Base-by-base conservation (phyloP, 2,797 vertebrate species). In the Erithacus rubecula region DNA sequence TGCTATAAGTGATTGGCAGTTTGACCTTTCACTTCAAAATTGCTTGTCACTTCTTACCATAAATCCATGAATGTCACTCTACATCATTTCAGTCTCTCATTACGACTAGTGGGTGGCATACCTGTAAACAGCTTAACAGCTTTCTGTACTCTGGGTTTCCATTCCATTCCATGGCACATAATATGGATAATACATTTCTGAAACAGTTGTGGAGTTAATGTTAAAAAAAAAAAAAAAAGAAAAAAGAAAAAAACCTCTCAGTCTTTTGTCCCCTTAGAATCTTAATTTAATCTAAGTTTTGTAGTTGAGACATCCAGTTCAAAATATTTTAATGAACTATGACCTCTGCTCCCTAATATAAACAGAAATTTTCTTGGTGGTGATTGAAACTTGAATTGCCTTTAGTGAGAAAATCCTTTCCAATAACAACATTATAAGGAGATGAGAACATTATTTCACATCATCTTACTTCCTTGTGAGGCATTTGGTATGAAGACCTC, bases 1-100 rank as follows among this genome's bases (percentile, higher is more conserved):
- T 96, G 37, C 63, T 8, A 11, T 39, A 20, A 77, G 12, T 32
- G 64, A 68, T 70, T 79, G 53, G n/a, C 74, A 85, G 23, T 58
- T 80, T 91, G 78, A 85, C 75, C 71, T 96, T 89, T 92, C 52
- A 64, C 9, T 88, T 75, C 51, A 70, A 81, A 94, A 78, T 62
- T 56, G 36, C 43, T 64, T 68, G 64, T 67, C 49, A 44, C 3
- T 77, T 78, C 63, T 92, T 65, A 29, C n/a, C 32, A 46, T n/a
- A 59, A 16, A 70, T 32, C 26, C 16, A 13, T 71, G 78, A 80
- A 79, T 80, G 64, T n/a, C 47, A 49, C 15, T 74, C 21, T 7
- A 10, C 17, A 5, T 41, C 19, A 68, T 70, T 92, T 74, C 47
- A 74, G 46, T 39, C 64, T 69, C 39, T 76, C 19, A 53, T 91